Percentiles rank a stretch among this genome's conserved stretches.
Conservation (phyloP, 2,797 vertebrate species). For the Spondyliosoma cantharus region DNA sequence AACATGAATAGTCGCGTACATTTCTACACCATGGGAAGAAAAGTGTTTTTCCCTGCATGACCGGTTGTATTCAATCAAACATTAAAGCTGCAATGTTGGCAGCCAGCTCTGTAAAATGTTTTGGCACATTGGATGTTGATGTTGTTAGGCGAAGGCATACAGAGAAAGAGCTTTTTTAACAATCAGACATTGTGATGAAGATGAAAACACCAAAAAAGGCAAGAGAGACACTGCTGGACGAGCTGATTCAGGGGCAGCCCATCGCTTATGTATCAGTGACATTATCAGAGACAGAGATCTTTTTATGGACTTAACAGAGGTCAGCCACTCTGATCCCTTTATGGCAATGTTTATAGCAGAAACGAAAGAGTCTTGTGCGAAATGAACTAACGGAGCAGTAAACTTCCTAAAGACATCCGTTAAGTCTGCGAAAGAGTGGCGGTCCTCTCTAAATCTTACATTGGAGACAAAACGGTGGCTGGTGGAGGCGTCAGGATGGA, state of each 20-base stretch:
- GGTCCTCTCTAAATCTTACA: constrained; percentile 69
- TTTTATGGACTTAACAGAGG: constrained; percentile 80
- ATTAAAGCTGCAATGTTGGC: background rate
- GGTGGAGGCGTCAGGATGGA: constrained; percentile 52
- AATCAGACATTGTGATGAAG: constrained; percentile 32
- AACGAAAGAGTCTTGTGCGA: constrained; percentile 69
- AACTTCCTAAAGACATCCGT: constrained; percentile 77
- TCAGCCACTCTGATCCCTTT: constrained; percentile 75
- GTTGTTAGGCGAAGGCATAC: constrained; percentile 9
- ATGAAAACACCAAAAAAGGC: constrained; percentile 7
- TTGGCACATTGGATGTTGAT: background rate
- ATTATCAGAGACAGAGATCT: constrained; percentile 76
- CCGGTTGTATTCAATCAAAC: constrained; percentile 8
- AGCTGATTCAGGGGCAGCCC: constrained; percentile 40
- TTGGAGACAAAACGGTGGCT: constrained; percentile 60
- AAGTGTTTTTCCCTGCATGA: background rate
- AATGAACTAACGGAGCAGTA: constrained; percentile 79
- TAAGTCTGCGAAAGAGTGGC: constrained; percentile 61
- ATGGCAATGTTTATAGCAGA: constrained; percentile 72
- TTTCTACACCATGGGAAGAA: background rate
- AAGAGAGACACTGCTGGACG: constrained; percentile 2
- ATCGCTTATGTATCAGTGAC: constrained; percentile 66
- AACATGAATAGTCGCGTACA: background rate
- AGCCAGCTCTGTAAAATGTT: background rate
- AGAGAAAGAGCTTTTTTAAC: constrained; percentile 35